These are phyloP conservation scores for Amblyornis subalaris DNA, from an alignment of 2,113 vertebrate species.

Conservation along the genomic window DNA sequence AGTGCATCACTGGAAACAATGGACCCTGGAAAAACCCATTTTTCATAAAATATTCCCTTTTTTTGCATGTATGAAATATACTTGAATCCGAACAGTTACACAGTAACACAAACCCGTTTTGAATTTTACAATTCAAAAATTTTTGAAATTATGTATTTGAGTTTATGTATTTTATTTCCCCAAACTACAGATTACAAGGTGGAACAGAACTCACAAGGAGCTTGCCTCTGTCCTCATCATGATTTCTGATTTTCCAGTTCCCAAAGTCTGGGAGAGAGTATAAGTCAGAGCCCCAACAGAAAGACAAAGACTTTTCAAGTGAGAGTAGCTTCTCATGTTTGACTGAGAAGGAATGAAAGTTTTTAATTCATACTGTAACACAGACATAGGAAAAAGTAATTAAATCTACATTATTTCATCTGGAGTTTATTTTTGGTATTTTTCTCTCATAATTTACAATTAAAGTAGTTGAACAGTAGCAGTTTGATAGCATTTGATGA, in stretches of 20 bases:
- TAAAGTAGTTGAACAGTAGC: background rate
- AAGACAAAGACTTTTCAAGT: background rate
- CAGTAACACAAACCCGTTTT: background rate
- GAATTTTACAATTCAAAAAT: background rate
- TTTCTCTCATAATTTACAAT: background rate
- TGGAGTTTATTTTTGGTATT: background rate
- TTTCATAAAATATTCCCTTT: background rate
- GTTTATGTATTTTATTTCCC: background rate
- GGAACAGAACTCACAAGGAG: background rate
- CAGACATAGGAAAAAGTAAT: background rate
- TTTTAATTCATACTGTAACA: background rate
- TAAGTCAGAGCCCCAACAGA: background rate
- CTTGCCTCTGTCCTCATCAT: background rate
- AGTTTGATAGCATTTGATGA: background rate
- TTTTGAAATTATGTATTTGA: background rate
- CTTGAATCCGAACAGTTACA: background rate
- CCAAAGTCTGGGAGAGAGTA: background rate
- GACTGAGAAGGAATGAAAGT: background rate
- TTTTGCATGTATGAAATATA: background rate
- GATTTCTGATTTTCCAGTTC: background rate
- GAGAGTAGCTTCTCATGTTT: background rate
- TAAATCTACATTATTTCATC: background rate
- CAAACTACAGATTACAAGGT: background rate
- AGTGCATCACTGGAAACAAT: background rate
- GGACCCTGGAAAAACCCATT: rapidly evolving